These are phyloP conservation scores for Paralinhomoeus sp. DNA, from an alignment of 2,888 invertebrate genomes.

Conservation along the genomic window DNA sequence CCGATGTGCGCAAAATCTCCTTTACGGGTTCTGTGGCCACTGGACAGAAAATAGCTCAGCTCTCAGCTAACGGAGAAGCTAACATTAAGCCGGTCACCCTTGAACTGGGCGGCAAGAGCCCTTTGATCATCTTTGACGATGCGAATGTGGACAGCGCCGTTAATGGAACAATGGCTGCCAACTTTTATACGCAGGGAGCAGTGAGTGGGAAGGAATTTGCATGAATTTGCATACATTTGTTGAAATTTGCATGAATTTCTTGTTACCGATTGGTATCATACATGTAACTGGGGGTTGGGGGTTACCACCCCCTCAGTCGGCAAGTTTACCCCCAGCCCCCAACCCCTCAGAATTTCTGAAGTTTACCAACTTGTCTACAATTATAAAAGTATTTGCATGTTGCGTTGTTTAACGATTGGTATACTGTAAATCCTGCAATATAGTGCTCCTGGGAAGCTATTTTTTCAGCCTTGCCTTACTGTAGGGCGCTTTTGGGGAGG, in stretches of 20 bases:
- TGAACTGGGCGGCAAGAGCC: slow-evolving; percentile 37
- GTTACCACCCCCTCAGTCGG: too few relatives aligned
- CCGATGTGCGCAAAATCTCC: slow-evolving; percentile 32
- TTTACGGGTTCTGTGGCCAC: slow-evolving; percentile 34
- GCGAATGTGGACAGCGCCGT: slow-evolving; percentile 34
- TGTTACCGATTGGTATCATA: too few relatives aligned
- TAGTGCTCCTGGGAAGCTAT: too few relatives aligned
- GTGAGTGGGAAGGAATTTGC: slow-evolving; percentile 15
- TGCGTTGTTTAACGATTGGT: too few relatives aligned
- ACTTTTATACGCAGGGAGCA: slow-evolving; percentile 36
- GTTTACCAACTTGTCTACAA: too few relatives aligned
- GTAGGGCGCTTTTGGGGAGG: too few relatives aligned
- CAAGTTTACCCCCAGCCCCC: too few relatives aligned
- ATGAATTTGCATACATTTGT: not conserved
- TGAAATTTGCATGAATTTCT: slow-evolving; percentile 9
- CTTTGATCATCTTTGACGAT: slow-evolving; percentile 35
- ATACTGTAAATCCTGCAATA: too few relatives aligned
- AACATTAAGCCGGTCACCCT: slow-evolving; percentile 30
- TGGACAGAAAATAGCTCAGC: slow-evolving; percentile 11
- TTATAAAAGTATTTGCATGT: too few relatives aligned
- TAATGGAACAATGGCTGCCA: slow-evolving; percentile 36
- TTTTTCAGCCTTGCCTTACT: too few relatives aligned
- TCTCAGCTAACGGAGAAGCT: slow-evolving; percentile 25
- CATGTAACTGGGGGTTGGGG: too few relatives aligned
- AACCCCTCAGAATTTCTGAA: too few relatives aligned